These are phyloP conservation scores for Muricea muricata DNA, from an alignment of 92 coral and sea anemone species.

Conservation along the genomic window DNA sequence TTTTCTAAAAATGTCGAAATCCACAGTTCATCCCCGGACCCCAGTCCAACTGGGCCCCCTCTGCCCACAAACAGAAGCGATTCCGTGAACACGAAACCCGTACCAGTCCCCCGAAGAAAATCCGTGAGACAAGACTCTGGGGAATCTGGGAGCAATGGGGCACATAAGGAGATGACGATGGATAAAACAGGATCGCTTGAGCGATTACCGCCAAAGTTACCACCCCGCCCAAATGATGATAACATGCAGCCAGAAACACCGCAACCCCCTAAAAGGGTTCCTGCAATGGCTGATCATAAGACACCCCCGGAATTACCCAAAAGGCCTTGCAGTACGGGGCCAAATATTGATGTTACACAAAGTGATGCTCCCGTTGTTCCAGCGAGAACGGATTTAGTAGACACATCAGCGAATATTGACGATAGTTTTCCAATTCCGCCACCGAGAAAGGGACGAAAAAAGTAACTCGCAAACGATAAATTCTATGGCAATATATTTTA, in stretches of 20 bases:
- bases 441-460: conserved; percentile 30
- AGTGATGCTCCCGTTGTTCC: conserved; percentile 13
- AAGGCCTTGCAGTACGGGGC: neutral
- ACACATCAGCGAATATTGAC: too few relatives aligned
- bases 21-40: neutral
- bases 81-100: conserved; percentile 7
- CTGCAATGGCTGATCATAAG: neutral
- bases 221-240: conserved; percentile 26
- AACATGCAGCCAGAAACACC: neutral
- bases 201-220: conserved; percentile 30
- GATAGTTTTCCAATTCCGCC: conserved; percentile 22
- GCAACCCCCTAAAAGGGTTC: neutral
- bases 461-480: neutral
- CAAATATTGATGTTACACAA: neutral
- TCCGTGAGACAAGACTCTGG: neutral
- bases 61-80: neutral
- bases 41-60: neutral
- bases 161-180: neutral
- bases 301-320: conserved; percentile 8
- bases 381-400: neutral
- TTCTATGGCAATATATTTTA: neutral
- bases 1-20: neutral
- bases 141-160: neutral
- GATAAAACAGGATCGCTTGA: neutral
- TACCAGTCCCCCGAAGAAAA: conserved; percentile 25